A percentile compares a stretch with the other conserved stretches of the same genome.
phyloP scores from a whole-genome alignment of 2,113 vertebrate species.

The Ciconia boyciana region DNA sequence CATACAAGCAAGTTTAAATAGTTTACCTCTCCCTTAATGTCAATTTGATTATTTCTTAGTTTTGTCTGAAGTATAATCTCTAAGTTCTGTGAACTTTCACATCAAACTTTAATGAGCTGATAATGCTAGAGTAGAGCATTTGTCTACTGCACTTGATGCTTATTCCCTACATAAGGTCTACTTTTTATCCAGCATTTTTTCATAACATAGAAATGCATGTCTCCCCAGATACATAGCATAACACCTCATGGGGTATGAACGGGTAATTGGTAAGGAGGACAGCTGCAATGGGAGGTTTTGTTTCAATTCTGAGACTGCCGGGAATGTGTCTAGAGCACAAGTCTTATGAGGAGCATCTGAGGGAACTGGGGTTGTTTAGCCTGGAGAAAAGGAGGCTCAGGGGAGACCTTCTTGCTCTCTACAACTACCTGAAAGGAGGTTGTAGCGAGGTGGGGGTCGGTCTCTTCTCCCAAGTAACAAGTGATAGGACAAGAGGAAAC shows the following conservation, averaged over 20 bases:
- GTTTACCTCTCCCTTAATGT: background rate
- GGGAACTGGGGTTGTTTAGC: background rate
- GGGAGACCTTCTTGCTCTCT: background rate
- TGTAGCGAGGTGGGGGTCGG: accelerated
- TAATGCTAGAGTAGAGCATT: background rate
- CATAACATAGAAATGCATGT: accelerated
- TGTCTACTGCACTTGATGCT: background rate
- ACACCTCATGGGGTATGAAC: background rate
- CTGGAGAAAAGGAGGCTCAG: background rate
- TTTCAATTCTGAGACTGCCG: background rate
- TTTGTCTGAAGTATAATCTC: background rate
- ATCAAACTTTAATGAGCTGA: background rate
- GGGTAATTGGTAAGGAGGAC: accelerated
- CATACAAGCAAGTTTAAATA: background rate
- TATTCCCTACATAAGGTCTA: background rate
- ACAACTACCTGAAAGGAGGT: background rate
- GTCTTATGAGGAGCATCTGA: background rate
- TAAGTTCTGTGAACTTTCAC: background rate
- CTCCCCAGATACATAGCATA: background rate
- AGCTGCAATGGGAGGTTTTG: background rate
- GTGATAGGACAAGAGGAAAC: accelerated
- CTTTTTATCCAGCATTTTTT: background rate
- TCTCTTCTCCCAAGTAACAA: background rate
- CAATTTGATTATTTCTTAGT: background rate
- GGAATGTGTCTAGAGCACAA: background rate